Base-by-base conservation (phyloP, 1,140 invertebrate genomes). In the Atta cephalotes region DNA sequence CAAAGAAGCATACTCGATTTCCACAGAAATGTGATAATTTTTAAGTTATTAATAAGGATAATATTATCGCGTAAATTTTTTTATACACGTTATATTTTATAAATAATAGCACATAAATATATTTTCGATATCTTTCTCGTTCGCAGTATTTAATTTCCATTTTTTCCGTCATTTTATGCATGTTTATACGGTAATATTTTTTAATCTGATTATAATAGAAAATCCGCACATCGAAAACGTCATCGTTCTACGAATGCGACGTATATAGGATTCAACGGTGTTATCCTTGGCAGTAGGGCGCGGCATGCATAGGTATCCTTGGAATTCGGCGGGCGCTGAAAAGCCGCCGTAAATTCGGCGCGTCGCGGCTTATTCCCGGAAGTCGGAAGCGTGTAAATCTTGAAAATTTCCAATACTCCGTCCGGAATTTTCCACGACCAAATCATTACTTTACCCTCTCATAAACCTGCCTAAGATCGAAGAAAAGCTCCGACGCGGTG, bases 361-460 rank as follows among this genome's bases (percentile, higher is more conserved):
- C 76, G 65, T 21, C 60, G 74, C 77, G 70, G 56, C 66, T 21
- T n/a, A 80, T 63, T 49, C 49, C 80, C 89, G 90, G 90, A 91
- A 91, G 89, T 90, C 89, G 89, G 89, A 90, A 91, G 80, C 90
- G 84, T 87, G 90, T 91, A 91, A 91, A 91, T 91, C 87, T 21
- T 70, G 79, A 66, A 72, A 82, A 71, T 79, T 91, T 88, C 53
- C 84, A 88, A 91, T 82, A 79, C 82, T 63, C 89, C 89, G 87
- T 81, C 60, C 84, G 87, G 90, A 87, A 91, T 91, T 91, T 60
- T 60, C 86, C 86, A 31, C 86, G 68, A 45, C 39, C 39, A 45
- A 78, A 88, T 82, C 89, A 74, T 79, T 86, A 72, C 66, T 86
- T 70, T n/a, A 49, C 72, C 65, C 65, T 56, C 51, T 90, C 82